Evolutionary conservation across 1,140 invertebrate species (phyloP).

Genomic region (Drosophila baimaii): DNA sequence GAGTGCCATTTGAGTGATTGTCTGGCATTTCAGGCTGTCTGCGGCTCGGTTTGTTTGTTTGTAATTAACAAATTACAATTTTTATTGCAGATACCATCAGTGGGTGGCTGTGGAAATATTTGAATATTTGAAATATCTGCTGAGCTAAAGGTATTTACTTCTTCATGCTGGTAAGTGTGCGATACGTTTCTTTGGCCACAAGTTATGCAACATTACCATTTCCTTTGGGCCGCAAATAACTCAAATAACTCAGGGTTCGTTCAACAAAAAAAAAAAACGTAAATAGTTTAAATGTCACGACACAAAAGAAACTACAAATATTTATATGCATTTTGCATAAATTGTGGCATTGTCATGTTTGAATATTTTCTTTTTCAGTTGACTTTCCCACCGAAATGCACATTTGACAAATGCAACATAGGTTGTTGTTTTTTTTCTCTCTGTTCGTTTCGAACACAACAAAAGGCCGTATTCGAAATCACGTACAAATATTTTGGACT

Average conservation of each 20-base stretch:
- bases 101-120: constrained; percentile 25
- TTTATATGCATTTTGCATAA: constrained; percentile 73
- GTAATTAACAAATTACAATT: constrained; percentile 49
- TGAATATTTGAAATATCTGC: constrained; percentile 21
- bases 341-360: constrained; percentile 73
- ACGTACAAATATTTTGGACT: constrained; percentile 73
- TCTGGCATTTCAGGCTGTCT: constrained; percentile 54
- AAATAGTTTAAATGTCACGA: constrained; percentile 61
- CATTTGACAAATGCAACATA: constrained; percentile 61
- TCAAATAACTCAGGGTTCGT: constrained; percentile 25
- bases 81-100: constrained; percentile 24
- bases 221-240: constrained; percentile 23
- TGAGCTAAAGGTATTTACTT: not conserved
- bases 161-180: constrained; percentile 21
- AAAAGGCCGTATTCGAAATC: constrained; percentile 55
- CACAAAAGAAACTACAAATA: constrained; percentile 42
- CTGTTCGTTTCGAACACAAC: constrained; percentile 10
- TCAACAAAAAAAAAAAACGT: constrained; percentile 14
- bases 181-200: not conserved
- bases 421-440: constrained; percentile 18
- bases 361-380: constrained; percentile 31
- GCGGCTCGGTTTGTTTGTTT: constrained; percentile 5
- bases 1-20: constrained; percentile 72
- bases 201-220: constrained; percentile 37
- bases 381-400: constrained; percentile 56